Percentiles rank a stretch among this genome's conserved stretches.
Evolutionary conservation across 1,140 invertebrate species (phyloP).

Genomic region (Drosophila burlai): DNA sequence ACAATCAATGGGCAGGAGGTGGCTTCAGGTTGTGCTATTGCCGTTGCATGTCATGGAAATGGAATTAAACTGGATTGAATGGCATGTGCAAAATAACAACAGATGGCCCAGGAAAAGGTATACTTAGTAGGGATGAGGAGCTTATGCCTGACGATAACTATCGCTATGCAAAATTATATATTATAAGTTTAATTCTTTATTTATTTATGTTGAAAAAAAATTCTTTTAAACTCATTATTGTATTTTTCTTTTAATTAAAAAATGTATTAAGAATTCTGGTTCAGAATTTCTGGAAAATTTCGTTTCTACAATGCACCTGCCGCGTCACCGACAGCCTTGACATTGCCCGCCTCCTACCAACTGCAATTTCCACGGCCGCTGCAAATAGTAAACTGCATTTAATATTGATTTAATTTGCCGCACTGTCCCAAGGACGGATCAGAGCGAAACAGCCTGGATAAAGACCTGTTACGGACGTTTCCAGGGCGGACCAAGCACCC

Average conservation of each 20-base stretch:
- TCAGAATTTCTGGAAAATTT: background rate
- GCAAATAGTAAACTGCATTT: slow-evolving; percentile 47
- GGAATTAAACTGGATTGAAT: slow-evolving; percentile 45
- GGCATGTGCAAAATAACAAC: slow-evolving; percentile 25
- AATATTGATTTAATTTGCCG: slow-evolving; percentile 73
- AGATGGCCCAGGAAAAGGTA: slow-evolving; percentile 1
- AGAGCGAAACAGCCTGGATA: slow-evolving; percentile 1
- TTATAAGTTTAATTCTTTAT: background rate
- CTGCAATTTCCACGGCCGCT: slow-evolving; percentile 25
- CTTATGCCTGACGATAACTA: background rate
- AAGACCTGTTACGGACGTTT: slow-evolving; percentile 10
- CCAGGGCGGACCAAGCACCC: slow-evolving; percentile 10
- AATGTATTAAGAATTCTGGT: no score
- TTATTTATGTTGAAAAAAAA: no score
- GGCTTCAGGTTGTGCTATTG: slow-evolving; percentile 5
- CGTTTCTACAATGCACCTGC: background rate
- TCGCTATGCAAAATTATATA: background rate
- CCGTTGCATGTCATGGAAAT: slow-evolving; percentile 43
- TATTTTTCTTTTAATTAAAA: background rate
- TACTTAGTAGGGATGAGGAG: background rate
- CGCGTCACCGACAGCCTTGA: slow-evolving; percentile 35
- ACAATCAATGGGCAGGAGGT: slow-evolving; percentile 8
- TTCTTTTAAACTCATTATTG: background rate
- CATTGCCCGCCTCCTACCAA: slow-evolving; percentile 27
- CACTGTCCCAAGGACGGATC: slow-evolving; percentile 30